Conservation (phyloP, 1,140 invertebrate species). For the Rhagoletis zephyria region DNA sequence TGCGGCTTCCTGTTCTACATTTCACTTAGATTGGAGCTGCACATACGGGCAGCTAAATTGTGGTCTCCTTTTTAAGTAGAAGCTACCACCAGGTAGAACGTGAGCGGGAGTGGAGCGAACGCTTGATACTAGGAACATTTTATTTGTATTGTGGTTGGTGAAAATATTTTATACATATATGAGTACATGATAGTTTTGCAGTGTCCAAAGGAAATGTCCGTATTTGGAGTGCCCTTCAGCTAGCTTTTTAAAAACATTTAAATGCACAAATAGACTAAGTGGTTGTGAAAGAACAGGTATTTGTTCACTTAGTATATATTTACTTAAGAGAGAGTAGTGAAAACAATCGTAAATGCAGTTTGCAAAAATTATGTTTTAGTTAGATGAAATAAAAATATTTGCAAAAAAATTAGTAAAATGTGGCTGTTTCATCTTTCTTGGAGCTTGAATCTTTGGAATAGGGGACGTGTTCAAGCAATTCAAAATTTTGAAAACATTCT, state of each 20-base stretch:
- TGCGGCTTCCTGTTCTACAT: slow-evolving; percentile 25
- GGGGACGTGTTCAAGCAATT: no score
- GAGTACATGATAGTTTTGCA: background rate
- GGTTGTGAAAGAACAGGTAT: background rate
- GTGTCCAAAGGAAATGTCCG: background rate
- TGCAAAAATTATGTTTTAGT: no score
- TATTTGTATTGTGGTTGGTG: slow-evolving; percentile 13
- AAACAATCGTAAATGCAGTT: no score
- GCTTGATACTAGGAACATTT: no score
- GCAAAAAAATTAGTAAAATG: no score
- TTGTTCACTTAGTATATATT: background rate
- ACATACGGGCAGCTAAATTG: background rate
- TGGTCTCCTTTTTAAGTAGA: background rate
- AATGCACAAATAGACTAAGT: slow-evolving; percentile 29
- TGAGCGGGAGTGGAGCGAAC: background rate
- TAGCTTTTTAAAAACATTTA: slow-evolving; percentile 23
- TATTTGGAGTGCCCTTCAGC: slow-evolving; percentile 14
- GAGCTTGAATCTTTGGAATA: no score
- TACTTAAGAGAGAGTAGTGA: background rate
- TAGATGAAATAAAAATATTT: no score
- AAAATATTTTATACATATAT: background rate
- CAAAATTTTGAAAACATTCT: no score
- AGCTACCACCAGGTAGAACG: background rate
- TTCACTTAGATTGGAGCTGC: background rate
- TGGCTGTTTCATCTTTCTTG: no score